Evolutionary conservation across 2,888 invertebrate genomes (phyloP).

Genomic region (Phania funesta): DNA sequence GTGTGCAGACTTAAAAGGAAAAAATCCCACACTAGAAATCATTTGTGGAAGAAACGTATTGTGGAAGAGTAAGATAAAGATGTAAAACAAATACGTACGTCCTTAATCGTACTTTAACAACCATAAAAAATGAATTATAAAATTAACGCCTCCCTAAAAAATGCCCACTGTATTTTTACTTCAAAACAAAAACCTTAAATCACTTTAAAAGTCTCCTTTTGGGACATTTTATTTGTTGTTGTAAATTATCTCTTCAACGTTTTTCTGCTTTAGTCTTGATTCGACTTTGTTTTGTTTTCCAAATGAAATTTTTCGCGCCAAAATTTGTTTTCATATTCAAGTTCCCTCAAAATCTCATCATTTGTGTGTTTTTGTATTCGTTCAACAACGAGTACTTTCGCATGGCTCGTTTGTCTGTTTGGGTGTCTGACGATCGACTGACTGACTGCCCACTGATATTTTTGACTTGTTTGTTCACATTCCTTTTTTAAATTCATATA

Average conservation of each 20-base stretch:
- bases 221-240: neutral
- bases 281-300: constrained; percentile 29
- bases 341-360: constrained; percentile 38
- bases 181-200: neutral
- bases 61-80: neutral
- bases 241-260: neutral
- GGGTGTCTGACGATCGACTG: neutral
- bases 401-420: constrained; percentile 13
- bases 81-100: neutral
- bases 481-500: constrained; percentile 40
- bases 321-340: constrained; percentile 42
- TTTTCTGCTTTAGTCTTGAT: constrained; percentile 11
- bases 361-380: neutral
- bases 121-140: constrained; percentile 45
- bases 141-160: constrained; percentile 59
- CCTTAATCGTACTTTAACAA: neutral
- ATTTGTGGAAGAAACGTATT: constrained; percentile 11
- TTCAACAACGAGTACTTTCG: constrained; percentile 8
- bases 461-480: constrained; percentile 40
- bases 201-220: constrained; percentile 7
- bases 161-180: constrained; percentile 25
- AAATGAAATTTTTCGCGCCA: constrained; percentile 62
- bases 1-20: neutral
- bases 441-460: constrained; percentile 13
- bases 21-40: constrained; percentile 49